phyloP scores from a whole-genome alignment of 2,888 invertebrate species.

The Lymantria monacha region DNA sequence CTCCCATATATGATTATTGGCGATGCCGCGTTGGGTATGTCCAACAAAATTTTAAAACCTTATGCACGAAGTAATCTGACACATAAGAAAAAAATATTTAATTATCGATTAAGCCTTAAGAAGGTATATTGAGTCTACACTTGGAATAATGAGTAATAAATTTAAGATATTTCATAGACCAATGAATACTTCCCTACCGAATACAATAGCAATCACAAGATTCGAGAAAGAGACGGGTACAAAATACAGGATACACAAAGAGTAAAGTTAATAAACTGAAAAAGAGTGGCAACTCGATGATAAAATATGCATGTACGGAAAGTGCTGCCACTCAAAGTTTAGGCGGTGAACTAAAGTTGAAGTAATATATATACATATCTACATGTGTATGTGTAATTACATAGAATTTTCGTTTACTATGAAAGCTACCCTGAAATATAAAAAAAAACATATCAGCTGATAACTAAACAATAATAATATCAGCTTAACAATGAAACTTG shows the following conservation, averaged over 20 bases:
- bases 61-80: constrained; percentile 5
- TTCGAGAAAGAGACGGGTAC: constrained; percentile 2
- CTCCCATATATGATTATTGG: constrained; percentile 1
- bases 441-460: too few species aligned
- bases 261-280: constrained; percentile 2
- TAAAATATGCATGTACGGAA: too few species aligned
- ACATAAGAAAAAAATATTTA: constrained; percentile 5
- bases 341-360: too few species aligned
- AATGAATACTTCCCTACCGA: constrained; percentile 7
- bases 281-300: too few species aligned
- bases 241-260: background rate
- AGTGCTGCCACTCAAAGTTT: too few species aligned
- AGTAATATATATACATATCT: too few species aligned
- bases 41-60: constrained; percentile 6
- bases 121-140: constrained; percentile 14
- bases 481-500: too few species aligned
- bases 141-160: constrained; percentile 16
- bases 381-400: too few species aligned
- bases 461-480: too few species aligned
- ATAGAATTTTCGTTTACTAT: too few species aligned
- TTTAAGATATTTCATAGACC: constrained; percentile 20
- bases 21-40: constrained; percentile 18
- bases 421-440: too few species aligned
- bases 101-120: constrained; percentile 12
- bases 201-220: constrained; percentile 4